Conservation (phyloP, 2,797 vertebrate genomes). For the Pteronotus mesoamericanus region DNA sequence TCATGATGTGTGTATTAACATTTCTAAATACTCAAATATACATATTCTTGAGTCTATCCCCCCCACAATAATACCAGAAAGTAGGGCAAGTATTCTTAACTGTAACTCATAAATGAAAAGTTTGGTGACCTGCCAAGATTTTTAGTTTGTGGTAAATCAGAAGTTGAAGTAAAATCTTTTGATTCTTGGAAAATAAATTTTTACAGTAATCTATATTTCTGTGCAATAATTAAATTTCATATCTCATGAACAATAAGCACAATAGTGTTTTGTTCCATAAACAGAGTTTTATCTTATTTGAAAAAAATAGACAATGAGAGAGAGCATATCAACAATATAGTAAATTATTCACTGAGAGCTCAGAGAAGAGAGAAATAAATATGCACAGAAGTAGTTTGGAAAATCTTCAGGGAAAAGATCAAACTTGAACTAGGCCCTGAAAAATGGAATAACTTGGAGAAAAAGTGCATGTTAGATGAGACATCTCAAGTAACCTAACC, state of each 20-base stretch:
- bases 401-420: not conserved
- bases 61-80: not conserved
- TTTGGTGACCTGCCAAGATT: not conserved
- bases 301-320: not conserved
- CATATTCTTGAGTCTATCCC: not conserved
- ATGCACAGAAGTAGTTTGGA: not conserved
- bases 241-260: not conserved
- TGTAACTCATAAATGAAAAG: slow-evolving; percentile 25
- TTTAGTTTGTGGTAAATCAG: not conserved
- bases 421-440: not conserved
- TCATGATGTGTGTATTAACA: not conserved
- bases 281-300: not conserved
- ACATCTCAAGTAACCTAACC: not conserved
- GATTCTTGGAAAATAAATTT: not conserved
- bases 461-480: not conserved
- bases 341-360: slow-evolving; percentile 3
- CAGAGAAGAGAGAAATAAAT: slow-evolving; percentile 28
- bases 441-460: not conserved
- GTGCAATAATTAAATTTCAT: not conserved
- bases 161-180: not conserved
- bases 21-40: slow-evolving; percentile 21
- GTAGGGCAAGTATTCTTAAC: slow-evolving; percentile 40
- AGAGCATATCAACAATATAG: not conserved
- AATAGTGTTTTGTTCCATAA: not conserved
- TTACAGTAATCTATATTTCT: not conserved